Percentiles rank a stretch among this genome's conserved stretches.
phyloP scores from a whole-genome alignment of 1,140 invertebrate genomes.

The Zophobas morio region DNA sequence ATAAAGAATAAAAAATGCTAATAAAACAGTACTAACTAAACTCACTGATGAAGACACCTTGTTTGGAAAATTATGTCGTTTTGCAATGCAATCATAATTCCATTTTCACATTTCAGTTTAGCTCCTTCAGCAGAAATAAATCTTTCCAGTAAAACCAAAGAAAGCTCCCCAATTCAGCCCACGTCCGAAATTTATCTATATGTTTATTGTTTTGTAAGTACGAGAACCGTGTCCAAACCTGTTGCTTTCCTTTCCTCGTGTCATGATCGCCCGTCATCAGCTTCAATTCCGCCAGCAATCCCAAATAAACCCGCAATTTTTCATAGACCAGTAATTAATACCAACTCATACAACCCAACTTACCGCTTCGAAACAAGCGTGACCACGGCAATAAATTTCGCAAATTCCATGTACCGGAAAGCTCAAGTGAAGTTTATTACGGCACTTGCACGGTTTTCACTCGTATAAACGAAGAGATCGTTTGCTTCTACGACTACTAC shows the following conservation, averaged over 20 bases:
- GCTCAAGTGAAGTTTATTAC: slow-evolving; percentile 40
- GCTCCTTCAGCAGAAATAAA: too few relatives aligned
- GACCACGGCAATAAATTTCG: slow-evolving; percentile 35
- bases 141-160: too few relatives aligned
- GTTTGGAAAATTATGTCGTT: too few relatives aligned
- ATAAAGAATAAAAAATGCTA: too few relatives aligned
- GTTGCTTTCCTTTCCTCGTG: slow-evolving; percentile 20
- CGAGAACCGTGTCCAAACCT: slow-evolving; percentile 28
- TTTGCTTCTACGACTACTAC: slow-evolving; percentile 33
- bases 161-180: not conserved
- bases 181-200: slow-evolving; percentile 30
- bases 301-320: slow-evolving; percentile 7
- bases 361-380: slow-evolving; percentile 18
- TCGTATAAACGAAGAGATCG: slow-evolving; percentile 40
- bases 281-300: slow-evolving; percentile 2
- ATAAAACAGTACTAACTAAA: too few relatives aligned
- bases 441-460: slow-evolving; percentile 37
- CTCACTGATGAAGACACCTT: too few relatives aligned
- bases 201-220: slow-evolving; percentile 41
- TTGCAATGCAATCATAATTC: too few relatives aligned
- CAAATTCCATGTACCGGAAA: slow-evolving; percentile 19
- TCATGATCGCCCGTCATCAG: slow-evolving; percentile 25
- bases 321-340: slow-evolving; percentile 17
- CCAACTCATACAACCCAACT: not conserved
- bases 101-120: too few relatives aligned